Evolutionary conservation across 2,797 vertebrate genomes (phyloP).

Genomic region (Sandelia bainsii): DNA sequence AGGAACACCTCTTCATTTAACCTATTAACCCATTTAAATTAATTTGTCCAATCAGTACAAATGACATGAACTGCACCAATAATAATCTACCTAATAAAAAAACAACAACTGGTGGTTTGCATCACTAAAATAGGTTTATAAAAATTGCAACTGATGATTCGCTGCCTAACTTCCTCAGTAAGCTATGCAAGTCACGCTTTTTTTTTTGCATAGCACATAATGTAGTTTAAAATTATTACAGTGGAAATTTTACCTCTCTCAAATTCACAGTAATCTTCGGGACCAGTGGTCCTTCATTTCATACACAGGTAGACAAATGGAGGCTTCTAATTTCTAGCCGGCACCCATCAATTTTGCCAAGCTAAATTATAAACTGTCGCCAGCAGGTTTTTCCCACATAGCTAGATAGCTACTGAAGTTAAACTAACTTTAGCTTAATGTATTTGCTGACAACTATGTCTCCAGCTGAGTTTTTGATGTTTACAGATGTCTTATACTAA

Average conservation of each 20-base stretch:
- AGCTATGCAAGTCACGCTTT: neutral
- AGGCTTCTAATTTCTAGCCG: neutral
- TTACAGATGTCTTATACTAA: neutral
- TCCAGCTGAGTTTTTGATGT: neutral
- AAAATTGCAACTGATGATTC: neutral
- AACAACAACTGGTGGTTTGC: too few species aligned
- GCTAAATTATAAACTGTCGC: neutral
- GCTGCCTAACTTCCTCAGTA: neutral
- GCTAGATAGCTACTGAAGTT: neutral
- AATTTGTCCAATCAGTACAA: neutral
- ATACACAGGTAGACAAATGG: neutral
- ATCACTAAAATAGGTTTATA: neutral
- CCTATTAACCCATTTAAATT: too few species aligned
- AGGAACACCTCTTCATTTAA: slow-evolving; percentile 7
- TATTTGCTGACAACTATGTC: neutral
- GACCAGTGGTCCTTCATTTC: neutral
- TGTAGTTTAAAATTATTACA: too few species aligned
- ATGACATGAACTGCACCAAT: too few species aligned
- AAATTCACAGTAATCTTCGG: neutral
- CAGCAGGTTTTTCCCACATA: neutral
- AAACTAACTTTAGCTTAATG: neutral
- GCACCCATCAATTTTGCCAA: neutral
- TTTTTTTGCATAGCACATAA: too few species aligned
- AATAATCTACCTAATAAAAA: neutral
- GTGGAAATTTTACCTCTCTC: too few species aligned